Percentiles rank a stretch among this genome's conserved stretches.
Conservation (phyloP, 2,888 invertebrate genomes). For the Himalopsyche anomala region DNA sequence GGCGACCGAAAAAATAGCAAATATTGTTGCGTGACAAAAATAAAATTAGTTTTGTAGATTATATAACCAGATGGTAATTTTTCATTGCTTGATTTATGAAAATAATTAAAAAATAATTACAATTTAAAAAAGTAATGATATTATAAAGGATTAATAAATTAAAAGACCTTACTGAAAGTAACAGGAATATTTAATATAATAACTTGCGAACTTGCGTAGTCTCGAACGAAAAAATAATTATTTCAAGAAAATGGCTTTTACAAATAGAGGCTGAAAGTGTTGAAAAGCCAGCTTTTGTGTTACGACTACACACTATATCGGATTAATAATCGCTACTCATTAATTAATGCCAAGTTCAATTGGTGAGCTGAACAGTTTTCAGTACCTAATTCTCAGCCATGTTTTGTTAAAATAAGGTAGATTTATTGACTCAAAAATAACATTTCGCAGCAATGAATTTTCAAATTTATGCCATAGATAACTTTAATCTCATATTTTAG, state of each 20-base stretch:
- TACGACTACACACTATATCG: constrained; percentile 45
- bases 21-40: too few species aligned
- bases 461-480: constrained; percentile 37
- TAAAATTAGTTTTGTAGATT: too few species aligned
- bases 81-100: too few species aligned
- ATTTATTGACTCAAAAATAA: constrained; percentile 38
- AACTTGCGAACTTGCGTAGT: too few species aligned
- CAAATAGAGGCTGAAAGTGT: background rate
- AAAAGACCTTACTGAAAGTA: too few species aligned
- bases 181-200: too few species aligned
- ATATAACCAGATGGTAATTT: too few species aligned
- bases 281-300: constrained; percentile 37
- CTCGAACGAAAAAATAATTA: too few species aligned
- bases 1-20: too few species aligned
- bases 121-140: too few species aligned
- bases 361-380: constrained; percentile 50
- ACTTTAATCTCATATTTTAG: constrained; percentile 40
- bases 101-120: too few species aligned
- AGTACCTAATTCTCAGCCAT: constrained; percentile 24
- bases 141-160: too few species aligned
- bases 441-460: constrained; percentile 20
- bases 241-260: background rate
- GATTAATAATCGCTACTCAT: constrained; percentile 54
- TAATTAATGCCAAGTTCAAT: constrained; percentile 56
- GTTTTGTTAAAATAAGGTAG: constrained; percentile 40